phyloP scores from a whole-genome alignment of 2,113 vertebrate species.

The Pygoscelis adeliae region DNA sequence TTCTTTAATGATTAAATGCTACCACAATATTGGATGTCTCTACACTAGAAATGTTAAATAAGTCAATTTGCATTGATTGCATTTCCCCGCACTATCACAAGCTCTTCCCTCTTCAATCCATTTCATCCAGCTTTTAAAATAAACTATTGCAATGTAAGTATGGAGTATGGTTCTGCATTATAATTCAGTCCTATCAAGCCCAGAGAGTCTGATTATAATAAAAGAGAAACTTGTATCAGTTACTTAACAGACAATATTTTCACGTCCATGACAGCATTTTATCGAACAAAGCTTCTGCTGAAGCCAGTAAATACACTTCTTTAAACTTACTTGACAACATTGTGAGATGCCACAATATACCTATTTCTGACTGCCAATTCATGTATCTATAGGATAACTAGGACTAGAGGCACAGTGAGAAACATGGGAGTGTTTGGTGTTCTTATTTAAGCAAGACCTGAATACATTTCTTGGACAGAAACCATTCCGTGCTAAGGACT shows the following conservation, averaged over 20 bases:
- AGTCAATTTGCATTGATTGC: neutral
- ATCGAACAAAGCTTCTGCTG: neutral
- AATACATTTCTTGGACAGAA: constrained; percentile 53
- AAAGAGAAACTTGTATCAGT: neutral
- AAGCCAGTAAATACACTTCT: neutral
- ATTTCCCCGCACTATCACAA: neutral
- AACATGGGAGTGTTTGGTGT: constrained; percentile 13
- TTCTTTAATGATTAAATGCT: neutral
- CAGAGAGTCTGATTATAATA: neutral
- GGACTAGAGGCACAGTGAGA: neutral
- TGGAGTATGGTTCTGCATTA: neutral
- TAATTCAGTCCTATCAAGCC: neutral
- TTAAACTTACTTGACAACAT: neutral
- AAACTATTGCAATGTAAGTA: neutral
- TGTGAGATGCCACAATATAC: neutral
- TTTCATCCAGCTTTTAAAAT: neutral
- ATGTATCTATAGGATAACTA: neutral
- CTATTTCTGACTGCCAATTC: neutral
- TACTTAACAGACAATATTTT: neutral
- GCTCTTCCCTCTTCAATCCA: neutral
- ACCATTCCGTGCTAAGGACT: neutral
- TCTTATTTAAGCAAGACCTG: constrained; percentile 44
- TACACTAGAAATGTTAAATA: neutral
- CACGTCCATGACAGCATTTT: neutral
- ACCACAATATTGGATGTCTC: neutral